These are phyloP conservation scores for Calameuta filiformis DNA, from an alignment of 2,888 invertebrate species.

Conservation along the genomic window DNA sequence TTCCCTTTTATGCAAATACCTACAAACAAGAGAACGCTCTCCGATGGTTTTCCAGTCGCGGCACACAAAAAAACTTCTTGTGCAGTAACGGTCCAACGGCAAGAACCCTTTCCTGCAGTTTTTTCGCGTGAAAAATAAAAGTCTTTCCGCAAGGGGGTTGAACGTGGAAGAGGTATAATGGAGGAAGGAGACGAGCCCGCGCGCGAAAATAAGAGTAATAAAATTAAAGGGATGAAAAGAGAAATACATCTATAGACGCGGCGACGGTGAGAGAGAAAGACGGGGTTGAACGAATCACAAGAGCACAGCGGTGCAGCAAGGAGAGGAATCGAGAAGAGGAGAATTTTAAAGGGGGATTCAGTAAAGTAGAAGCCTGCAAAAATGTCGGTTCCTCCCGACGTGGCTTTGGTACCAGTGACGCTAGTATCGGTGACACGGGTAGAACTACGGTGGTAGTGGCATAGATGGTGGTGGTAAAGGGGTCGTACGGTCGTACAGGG, in stretches of 20 bases:
- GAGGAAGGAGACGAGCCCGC: conserved; percentile 12
- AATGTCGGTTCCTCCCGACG: conserved; percentile 1
- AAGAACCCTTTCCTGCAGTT: conserved; percentile 47
- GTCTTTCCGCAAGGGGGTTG: conserved; percentile 22
- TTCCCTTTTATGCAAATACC: conserved; percentile 21
- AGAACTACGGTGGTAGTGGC: neutral
- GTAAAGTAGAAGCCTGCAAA: neutral
- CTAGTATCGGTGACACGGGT: conserved; percentile 15
- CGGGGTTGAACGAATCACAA: conserved; percentile 7
- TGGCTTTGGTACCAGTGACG: neutral
- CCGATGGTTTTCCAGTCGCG: conserved; percentile 26
- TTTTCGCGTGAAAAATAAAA: conserved; percentile 53
- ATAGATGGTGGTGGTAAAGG: conserved; percentile 25
- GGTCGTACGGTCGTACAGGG: conserved; percentile 26
- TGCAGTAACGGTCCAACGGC: conserved; percentile 50
- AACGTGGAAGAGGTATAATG: conserved; percentile 16
- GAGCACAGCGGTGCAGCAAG: conserved; percentile 6
- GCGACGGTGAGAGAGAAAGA: neutral
- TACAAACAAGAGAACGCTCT: conserved; percentile 21
- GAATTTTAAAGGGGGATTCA: neutral
- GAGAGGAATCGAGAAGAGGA: conserved; percentile 12
- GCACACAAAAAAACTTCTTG: conserved; percentile 47
- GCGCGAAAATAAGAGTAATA: conserved; percentile 42
- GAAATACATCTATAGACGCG: neutral
- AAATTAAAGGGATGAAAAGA: conserved; percentile 27